Evolutionary conservation across 2,888 invertebrate species (phyloP), one percentile per base, ranked within the genome.

Genomic region (Drosophila multiciliata): DNA sequence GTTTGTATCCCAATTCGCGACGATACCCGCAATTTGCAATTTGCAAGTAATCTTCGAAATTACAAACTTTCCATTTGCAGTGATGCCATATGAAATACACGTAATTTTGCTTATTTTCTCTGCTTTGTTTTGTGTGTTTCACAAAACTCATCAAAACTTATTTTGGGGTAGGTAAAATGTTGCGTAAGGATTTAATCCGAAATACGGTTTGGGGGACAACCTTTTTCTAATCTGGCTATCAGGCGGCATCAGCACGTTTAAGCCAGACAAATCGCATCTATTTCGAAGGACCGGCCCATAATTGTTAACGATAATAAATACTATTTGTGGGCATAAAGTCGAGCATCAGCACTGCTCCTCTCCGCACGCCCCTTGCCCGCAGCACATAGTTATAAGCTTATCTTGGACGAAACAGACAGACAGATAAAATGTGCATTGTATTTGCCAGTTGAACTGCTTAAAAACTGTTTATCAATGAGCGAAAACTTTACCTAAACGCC

Each of bases 231-330:
- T 77, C 73, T 61, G 48, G 36, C 59, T 66, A 78, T 77, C 74
- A 70, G 61, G 61, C 61, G 58, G 63, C 60, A 64, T 78, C 74
- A 70, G 61, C 70, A 78, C 48, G 15, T 62, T 65, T 70, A 78
- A 78, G 74, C 74, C 78, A 66, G 78, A 78, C 77, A 78, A 78
- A 78, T 78, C 74, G 62, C 62, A 73, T 53, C 59, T 48, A 52
- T 38, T 60, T 38, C n/a, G 50, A 20, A 32, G n/a, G 32, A 26
- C 8, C 53, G 54, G 70, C 55, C 68, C 80, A 77, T 72, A 87
- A 85, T 80, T 87, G 78, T 78, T 73, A 80, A 67, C 60, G 73
- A 68, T 78, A 78, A 80, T 88, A 70, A 85, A 87, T 85, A 49
- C 11, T 26, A 49, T 75, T 55, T 15, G 2, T n/a, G 53, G 45